These are phyloP conservation scores for Genyomyrus donnyi DNA, from an alignment of 2,113 vertebrate genomes.

Conservation along the genomic window DNA sequence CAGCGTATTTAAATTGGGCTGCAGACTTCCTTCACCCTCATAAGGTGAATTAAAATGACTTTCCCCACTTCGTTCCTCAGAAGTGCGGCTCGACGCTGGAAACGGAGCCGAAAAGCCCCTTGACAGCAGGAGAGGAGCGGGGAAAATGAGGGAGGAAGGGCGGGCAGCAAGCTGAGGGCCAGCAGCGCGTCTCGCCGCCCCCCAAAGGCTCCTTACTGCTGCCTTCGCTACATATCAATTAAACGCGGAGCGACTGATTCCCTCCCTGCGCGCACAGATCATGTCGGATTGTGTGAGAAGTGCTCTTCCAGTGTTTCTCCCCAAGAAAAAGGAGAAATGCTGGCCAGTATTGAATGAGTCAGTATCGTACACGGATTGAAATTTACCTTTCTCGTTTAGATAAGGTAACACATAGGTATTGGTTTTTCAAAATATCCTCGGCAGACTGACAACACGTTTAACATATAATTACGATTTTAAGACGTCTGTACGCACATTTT, in stretches of 20 bases:
- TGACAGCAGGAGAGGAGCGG: not conserved
- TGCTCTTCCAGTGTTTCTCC: not conserved
- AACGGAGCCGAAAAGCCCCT: constrained; percentile 15
- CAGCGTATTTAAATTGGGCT: constrained; percentile 15
- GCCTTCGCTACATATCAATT: constrained; percentile 6
- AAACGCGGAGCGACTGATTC: not conserved
- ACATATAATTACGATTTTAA: not conserved
- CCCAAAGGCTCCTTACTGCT: not conserved
- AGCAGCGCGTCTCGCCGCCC: not conserved
- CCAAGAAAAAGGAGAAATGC: not conserved
- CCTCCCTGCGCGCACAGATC: not conserved
- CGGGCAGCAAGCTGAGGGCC: not conserved
- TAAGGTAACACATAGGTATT: not conserved
- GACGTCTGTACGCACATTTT: not conserved
- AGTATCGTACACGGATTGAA: not conserved
- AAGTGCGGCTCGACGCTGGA: not conserved
- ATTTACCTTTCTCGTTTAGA: not conserved
- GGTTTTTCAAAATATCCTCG: not conserved
- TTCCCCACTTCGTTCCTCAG: not conserved
- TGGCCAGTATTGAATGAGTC: not conserved
- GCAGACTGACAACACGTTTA: not conserved
- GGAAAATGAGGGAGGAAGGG: not conserved
- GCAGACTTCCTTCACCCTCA: constrained; percentile 16
- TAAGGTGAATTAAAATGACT: constrained; percentile 31
- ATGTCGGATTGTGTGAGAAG: not conserved